A percentile compares a stretch with the other conserved stretches of the same genome.
These are phyloP conservation scores for Anoplopoma fimbria DNA, from an alignment of 2,113 vertebrate species.

Conservation along the genomic window DNA sequence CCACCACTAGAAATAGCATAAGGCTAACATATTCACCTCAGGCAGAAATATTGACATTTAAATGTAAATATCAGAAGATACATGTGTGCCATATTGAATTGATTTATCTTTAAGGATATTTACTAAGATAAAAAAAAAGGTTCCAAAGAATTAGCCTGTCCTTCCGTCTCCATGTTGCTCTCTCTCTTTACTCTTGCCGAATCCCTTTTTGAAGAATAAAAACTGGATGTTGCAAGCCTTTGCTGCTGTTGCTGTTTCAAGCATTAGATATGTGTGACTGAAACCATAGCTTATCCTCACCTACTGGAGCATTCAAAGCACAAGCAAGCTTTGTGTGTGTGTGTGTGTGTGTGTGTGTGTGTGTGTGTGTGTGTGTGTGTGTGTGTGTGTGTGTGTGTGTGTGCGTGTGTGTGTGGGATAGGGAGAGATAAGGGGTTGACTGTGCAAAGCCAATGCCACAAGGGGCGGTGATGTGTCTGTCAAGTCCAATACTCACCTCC, in stretches of 20 bases:
- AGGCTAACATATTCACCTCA: not conserved
- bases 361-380: conserved; percentile 34
- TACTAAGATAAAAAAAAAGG: conserved; percentile 36
- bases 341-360: conserved; percentile 42
- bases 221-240: conserved; percentile 71
- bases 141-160: conserved; percentile 17
- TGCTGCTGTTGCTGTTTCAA: conserved; percentile 72
- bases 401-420: conserved; percentile 58
- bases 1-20: not conserved
- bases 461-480: conserved; percentile 57
- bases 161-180: not conserved
- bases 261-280: conserved; percentile 82
- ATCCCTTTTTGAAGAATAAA: conserved; percentile 67
- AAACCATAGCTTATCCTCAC: conserved; percentile 82
- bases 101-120: conserved; percentile 50
- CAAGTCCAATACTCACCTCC: conserved; percentile 56
- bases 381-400: conserved; percentile 18
- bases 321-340: conserved; percentile 54
- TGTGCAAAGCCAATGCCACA: conserved; percentile 66
- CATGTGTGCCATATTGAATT: conserved; percentile 26
- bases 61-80: conserved; percentile 54
- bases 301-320: conserved; percentile 78
- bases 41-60: conserved; percentile 29
- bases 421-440: conserved; percentile 71
- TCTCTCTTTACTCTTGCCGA: conserved; percentile 20